A percentile compares a stretch with the other conserved stretches of the same genome.
These are phyloP conservation scores for Drosophila cognata DNA, from an alignment of 2,888 invertebrate species.

Conservation along the genomic window DNA sequence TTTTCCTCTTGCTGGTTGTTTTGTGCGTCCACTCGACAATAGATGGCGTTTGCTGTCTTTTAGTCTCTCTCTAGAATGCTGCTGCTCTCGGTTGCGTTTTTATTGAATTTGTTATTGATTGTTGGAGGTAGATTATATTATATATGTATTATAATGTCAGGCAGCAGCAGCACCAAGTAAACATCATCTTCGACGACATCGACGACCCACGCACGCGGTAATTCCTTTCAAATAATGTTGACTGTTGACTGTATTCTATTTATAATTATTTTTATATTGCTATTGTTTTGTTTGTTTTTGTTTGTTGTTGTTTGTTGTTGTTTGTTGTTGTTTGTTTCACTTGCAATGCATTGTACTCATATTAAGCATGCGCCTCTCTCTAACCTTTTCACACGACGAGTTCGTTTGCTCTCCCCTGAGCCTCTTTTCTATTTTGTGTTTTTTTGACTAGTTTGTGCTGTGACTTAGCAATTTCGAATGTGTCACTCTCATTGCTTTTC, in stretches of 20 bases:
- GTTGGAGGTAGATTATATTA: constrained; percentile 63
- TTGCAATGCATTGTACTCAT: constrained; percentile 10
- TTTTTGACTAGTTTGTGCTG: constrained; percentile 33
- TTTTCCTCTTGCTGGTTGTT: constrained; percentile 17
- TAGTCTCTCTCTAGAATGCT: neutral
- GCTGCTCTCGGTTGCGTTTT: constrained; percentile 3
- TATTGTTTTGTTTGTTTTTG: constrained; percentile 1
- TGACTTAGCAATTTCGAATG: constrained; percentile 57
- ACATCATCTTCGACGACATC: constrained; percentile 13
- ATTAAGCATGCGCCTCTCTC: constrained; percentile 57
- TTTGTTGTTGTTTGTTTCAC: neutral
- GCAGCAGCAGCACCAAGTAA: constrained; percentile 27
- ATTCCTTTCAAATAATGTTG: constrained; percentile 4
- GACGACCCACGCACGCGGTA: constrained; percentile 15
- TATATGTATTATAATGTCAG: constrained; percentile 39
- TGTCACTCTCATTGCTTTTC: constrained; percentile 1
- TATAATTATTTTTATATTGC: neutral
- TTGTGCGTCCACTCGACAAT: constrained; percentile 38
- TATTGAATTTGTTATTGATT: constrained; percentile 37
- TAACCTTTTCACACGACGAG: constrained; percentile 23
- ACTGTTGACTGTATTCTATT: neutral
- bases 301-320: constrained; percentile 9
- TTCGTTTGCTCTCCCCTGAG: constrained; percentile 25
- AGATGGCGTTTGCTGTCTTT: constrained; percentile 50
- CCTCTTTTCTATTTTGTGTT: constrained; percentile 13